Evolutionary conservation across 92 coral and sea anemone species (phyloP).

Genomic region (Porites lobata): DNA sequence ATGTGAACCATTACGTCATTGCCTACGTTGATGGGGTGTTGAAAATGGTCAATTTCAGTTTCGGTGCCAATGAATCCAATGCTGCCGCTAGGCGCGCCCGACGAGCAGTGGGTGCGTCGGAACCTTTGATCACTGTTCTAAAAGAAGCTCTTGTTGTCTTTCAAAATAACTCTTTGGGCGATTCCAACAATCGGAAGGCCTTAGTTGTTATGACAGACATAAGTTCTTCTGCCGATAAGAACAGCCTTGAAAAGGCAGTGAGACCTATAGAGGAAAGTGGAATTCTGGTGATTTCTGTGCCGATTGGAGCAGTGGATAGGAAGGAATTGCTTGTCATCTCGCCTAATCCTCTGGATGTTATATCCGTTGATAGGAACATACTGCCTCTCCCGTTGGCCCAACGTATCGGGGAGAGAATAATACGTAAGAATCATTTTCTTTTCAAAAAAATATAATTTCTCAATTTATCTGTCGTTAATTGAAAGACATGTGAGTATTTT

Average conservation of each 20-base stretch:
- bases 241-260: slow-evolving; percentile 8
- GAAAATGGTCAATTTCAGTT: background rate
- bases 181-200: slow-evolving; percentile 65
- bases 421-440: slow-evolving; percentile 49
- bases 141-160: slow-evolving; percentile 60
- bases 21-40: too few relatives aligned
- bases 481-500: too few relatives aligned
- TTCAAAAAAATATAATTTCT: background rate
- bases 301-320: slow-evolving; percentile 57
- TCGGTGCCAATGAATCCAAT: slow-evolving; percentile 68
- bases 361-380: slow-evolving; percentile 43
- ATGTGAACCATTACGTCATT: slow-evolving; percentile 23
- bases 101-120: too few relatives aligned
- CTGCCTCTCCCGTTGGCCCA: slow-evolving; percentile 55
- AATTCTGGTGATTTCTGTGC: slow-evolving; percentile 68
- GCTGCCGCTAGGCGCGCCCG: background rate
- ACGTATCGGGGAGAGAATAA: slow-evolving; percentile 69
- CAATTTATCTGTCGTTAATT: too few relatives aligned
- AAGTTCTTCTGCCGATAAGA: background rate
- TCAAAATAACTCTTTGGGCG: slow-evolving; percentile 48
- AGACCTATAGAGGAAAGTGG: slow-evolving; percentile 55
- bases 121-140: too few relatives aligned
- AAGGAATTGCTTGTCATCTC: slow-evolving; percentile 58
- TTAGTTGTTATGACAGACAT: slow-evolving; percentile 83
- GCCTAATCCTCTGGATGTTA: slow-evolving; percentile 61